These are phyloP conservation scores for Melanostigma gelatinosum DNA, from an alignment of 2,113 vertebrate species.

Conservation along the genomic window DNA sequence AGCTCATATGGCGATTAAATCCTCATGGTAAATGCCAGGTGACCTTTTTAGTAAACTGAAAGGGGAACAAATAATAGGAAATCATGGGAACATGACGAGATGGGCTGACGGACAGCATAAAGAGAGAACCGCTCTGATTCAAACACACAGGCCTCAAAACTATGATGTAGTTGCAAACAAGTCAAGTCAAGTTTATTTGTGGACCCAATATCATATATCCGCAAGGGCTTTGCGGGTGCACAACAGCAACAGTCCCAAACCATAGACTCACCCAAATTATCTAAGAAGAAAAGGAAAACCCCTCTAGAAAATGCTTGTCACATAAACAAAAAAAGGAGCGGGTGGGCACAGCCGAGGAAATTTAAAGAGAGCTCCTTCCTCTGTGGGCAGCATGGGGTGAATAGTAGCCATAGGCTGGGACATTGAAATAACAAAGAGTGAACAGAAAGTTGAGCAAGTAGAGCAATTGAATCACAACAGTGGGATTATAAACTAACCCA, in stretches of 20 bases:
- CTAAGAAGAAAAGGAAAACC: slow-evolving; percentile 64
- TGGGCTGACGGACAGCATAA: slow-evolving; percentile 39
- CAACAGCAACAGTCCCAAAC: slow-evolving; percentile 56
- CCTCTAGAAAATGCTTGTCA: slow-evolving; percentile 44
- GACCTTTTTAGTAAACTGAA: slow-evolving; percentile 74
- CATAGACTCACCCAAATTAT: slow-evolving; percentile 47
- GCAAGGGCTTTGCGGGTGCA: slow-evolving; percentile 34
- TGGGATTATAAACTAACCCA: slow-evolving; percentile 17
- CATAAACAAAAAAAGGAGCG: slow-evolving; percentile 28
- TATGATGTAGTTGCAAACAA: slow-evolving; percentile 60
- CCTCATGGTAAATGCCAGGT: slow-evolving; percentile 79
- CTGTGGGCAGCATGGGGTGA: not conserved
- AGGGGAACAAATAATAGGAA: slow-evolving; percentile 72
- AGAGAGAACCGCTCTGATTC: slow-evolving; percentile 40
- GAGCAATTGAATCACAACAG: not conserved
- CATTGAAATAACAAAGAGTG: slow-evolving; percentile 25
- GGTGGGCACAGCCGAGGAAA: not conserved
- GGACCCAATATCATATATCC: slow-evolving; percentile 58
- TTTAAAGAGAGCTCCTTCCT: slow-evolving; percentile 23
- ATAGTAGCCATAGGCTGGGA: slow-evolving; percentile 12
- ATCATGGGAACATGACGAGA: slow-evolving; percentile 61
- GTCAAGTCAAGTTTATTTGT: slow-evolving; percentile 67
- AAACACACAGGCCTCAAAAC: slow-evolving; percentile 49
- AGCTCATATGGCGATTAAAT: slow-evolving; percentile 80
- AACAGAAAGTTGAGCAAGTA: slow-evolving; percentile 13